phyloP scores from a whole-genome alignment of 2,113 vertebrate genomes.

The Gadus macrocephalus region DNA sequence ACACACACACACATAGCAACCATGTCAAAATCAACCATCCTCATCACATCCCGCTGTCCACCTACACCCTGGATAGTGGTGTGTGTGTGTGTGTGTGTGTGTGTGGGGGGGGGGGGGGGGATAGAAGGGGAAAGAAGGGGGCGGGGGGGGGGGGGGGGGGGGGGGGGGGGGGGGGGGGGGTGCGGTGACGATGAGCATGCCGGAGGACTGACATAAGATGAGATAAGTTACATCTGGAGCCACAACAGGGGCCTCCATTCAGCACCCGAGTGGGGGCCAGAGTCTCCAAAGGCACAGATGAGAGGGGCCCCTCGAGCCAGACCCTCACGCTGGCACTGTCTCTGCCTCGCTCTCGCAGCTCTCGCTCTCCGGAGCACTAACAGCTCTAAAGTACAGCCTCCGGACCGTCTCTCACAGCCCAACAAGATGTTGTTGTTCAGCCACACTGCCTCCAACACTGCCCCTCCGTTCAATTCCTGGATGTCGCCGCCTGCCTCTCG shows the following conservation, averaged over 20 bases:
- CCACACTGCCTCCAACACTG: conserved; percentile 3
- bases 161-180: conserved; percentile 11
- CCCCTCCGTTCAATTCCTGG: conserved; percentile 6
- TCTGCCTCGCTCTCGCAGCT: background rate
- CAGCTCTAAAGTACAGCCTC: background rate
- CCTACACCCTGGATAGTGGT: background rate
- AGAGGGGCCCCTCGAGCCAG: background rate
- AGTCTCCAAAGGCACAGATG: conserved; percentile 4
- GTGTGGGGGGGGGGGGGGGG: conserved; percentile 8
- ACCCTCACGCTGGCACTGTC: no score
- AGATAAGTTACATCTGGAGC: conserved; percentile 50
- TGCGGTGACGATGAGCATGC: conserved; percentile 38
- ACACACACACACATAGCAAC: no score
- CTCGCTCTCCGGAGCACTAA: background rate
- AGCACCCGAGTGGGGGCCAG: conserved; percentile 15
- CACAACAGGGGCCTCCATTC: conserved; percentile 17
- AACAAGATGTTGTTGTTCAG: conserved; percentile 5
- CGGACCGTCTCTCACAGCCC: background rate
- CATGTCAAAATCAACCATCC: background rate
- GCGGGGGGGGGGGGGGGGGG: conserved; percentile 2
- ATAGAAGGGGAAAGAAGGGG: background rate
- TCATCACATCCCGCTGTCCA: conserved; percentile 4
- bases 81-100: background rate
- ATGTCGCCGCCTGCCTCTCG: background rate
- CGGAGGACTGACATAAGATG: conserved; percentile 23